Conservation (phyloP, 2,113 vertebrate genomes). For the Galemys pyrenaicus region DNA sequence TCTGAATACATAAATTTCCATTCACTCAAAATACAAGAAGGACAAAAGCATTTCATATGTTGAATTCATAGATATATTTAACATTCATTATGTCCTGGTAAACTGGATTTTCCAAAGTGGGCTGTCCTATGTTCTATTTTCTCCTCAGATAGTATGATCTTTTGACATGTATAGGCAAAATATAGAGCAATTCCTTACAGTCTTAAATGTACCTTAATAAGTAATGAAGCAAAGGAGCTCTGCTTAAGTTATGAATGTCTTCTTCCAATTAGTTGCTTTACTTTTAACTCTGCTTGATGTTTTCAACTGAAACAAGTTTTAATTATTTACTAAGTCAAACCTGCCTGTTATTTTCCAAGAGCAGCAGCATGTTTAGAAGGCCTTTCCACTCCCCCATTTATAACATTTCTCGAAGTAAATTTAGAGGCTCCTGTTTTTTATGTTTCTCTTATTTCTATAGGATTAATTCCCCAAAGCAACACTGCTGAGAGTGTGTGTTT, state of each 20-base stretch:
- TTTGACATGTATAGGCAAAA: background rate
- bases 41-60: background rate
- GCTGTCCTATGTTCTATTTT: background rate
- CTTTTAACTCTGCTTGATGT: background rate
- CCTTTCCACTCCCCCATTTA: background rate
- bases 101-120: background rate
- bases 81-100: background rate
- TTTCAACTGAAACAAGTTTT: background rate
- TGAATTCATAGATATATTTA: background rate
- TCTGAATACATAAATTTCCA: background rate
- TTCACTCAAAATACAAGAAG: background rate
- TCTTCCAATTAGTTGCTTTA: background rate
- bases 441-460: background rate
- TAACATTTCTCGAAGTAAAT: background rate
- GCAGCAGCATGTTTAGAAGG: background rate
- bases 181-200: background rate
- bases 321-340: background rate
- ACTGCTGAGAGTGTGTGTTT: background rate
- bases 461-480: background rate
- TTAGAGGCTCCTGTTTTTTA: background rate
- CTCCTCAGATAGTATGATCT: background rate
- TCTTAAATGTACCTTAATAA: background rate
- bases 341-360: background rate
- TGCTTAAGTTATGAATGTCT: background rate
- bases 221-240: background rate